Conservation (phyloP, 2,888 invertebrate genomes). For the Dioctria linearis region DNA sequence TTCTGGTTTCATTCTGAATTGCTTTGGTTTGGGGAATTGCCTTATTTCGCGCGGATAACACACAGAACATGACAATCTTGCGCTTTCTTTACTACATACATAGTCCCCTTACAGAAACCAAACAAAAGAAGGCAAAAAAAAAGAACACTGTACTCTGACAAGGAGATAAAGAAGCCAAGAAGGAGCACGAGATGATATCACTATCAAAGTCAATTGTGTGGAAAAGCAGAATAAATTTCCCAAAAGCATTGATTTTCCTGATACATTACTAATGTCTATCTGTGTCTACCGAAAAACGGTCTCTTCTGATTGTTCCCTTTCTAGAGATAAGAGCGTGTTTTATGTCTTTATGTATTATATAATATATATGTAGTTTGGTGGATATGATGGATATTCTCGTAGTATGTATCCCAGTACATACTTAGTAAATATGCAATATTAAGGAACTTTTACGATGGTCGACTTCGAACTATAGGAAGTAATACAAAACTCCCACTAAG, state of each 20-base stretch:
- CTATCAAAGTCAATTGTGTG: slow-evolving; percentile 64
- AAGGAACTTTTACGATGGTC: too few species aligned
- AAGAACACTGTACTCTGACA: slow-evolving; percentile 53
- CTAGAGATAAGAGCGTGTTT: too few species aligned
- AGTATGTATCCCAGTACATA: too few species aligned
- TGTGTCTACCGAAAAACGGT: neutral
- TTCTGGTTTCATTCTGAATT: slow-evolving; percentile 45
- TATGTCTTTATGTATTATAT: too few species aligned
- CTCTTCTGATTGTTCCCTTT: too few species aligned
- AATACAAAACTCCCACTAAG: too few species aligned
- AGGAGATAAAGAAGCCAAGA: slow-evolving; percentile 51
- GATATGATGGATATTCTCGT: too few species aligned
- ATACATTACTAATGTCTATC: slow-evolving; percentile 56
- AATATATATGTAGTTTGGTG: too few species aligned
- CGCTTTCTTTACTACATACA: neutral
- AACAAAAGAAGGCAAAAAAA: slow-evolving; percentile 35
- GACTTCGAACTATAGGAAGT: too few species aligned
- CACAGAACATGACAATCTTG: slow-evolving; percentile 24
- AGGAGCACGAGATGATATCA: slow-evolving; percentile 61
- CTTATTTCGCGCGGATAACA: slow-evolving; percentile 40
- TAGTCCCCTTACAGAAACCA: slow-evolving; percentile 22
- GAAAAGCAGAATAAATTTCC: slow-evolving; percentile 63
- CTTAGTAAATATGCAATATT: too few species aligned
- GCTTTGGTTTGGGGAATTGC: slow-evolving; percentile 48
- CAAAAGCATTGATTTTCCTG: slow-evolving; percentile 58